These are phyloP conservation scores for Melanocharis versteri DNA, from an alignment of 2,113 vertebrate species.

Conservation along the genomic window DNA sequence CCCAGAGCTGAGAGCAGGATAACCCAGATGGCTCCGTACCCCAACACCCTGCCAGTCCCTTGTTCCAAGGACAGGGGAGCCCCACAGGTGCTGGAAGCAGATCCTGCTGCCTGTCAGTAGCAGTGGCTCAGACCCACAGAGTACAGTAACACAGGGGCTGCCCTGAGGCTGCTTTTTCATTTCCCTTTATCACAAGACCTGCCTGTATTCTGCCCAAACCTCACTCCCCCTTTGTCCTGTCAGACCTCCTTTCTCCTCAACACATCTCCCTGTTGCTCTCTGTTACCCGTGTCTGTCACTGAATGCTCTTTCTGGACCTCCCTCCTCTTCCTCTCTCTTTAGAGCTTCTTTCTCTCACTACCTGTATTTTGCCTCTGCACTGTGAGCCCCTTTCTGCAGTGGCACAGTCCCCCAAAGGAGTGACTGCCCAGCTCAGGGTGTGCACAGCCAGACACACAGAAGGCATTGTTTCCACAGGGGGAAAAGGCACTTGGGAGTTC, in stretches of 20 bases:
- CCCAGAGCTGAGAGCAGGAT: accelerated
- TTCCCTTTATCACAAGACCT: background rate
- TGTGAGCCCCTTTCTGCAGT: background rate
- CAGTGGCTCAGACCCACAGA: background rate
- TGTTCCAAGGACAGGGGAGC: background rate
- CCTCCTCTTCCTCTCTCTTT: background rate
- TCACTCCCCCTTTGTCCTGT: background rate
- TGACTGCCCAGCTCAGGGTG: background rate
- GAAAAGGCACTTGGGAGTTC: background rate
- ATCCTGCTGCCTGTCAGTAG: background rate
- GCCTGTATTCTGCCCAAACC: background rate
- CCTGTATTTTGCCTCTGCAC: background rate
- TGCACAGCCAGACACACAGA: background rate
- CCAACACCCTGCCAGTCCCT: background rate
- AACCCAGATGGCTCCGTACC: accelerated
- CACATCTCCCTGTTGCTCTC: background rate
- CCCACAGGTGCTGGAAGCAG: background rate
- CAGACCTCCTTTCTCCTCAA: background rate
- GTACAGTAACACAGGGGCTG: background rate
- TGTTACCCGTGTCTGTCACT: background rate
- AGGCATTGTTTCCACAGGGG: background rate
- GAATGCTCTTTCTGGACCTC: accelerated
- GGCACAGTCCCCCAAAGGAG: background rate
- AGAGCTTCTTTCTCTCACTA: background rate
- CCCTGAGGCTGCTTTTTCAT: background rate